Evolutionary conservation across 2,888 invertebrate genomes (phyloP), one percentile per base, ranked within the genome.

Genomic region (Taphrorychus bicolor): DNA sequence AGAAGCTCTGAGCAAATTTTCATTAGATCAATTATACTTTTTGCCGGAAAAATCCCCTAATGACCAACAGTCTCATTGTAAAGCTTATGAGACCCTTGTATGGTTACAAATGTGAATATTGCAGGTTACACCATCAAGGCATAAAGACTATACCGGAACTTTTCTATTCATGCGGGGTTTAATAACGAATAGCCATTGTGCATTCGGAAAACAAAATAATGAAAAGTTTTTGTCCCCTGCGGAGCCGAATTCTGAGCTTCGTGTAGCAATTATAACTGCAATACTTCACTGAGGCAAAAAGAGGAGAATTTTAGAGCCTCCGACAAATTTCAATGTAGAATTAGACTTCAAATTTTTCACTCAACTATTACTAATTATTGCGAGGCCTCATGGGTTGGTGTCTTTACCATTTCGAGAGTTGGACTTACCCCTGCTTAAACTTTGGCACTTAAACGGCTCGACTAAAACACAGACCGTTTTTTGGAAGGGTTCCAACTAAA

Each of bases 401-500:
- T n/a, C n/a, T n/a, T n/a, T n/a, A n/a, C n/a, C n/a, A n/a, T n/a
- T n/a, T n/a, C n/a, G n/a, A n/a, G n/a, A n/a, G n/a, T n/a, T n/a
- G n/a, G n/a, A n/a, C n/a, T n/a, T n/a, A n/a, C n/a, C n/a, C n/a
- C n/a, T n/a, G n/a, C n/a, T n/a, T n/a, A 78, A 72, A 71, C 74
- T 24, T 64, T 74, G 54, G 78, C 75, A 11, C 59, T 78, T 32
- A 70, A 73, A 58, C 78, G 78, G 76, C 70, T 77, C 14, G 71
- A 74, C 45, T 61, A 74, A 59, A 76, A 79, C 67, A 78, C 78
- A 42, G 54, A 69, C 58, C 72, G 72, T 49, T 78, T 45, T n/a
- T 79, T 63, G 78, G 78, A 40, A 78, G 79, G 11, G 74, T 77
- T 70, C 76, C 76, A 2, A 69, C 70, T 14, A 73, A 73, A 61